Percentiles rank a stretch among this genome's conserved stretches.
Conservation (phyloP, 2,113 vertebrate genomes). For the Muntiacus muntjak region DNA sequence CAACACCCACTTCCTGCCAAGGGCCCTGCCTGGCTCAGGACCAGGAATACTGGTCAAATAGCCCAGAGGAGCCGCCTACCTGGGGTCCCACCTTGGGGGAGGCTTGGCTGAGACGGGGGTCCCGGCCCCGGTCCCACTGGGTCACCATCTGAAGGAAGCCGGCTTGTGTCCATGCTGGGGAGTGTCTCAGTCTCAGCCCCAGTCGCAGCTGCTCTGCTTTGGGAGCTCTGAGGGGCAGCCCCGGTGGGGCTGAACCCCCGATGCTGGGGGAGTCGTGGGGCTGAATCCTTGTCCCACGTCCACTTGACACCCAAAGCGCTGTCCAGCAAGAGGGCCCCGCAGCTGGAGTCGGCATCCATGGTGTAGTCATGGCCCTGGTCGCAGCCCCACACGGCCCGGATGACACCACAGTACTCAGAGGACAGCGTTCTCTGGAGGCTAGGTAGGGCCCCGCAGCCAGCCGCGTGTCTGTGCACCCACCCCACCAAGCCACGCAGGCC, state of each 20-base stretch:
- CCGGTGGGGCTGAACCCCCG: not conserved
- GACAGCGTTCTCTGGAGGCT: conserved; percentile 87
- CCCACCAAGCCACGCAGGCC: conserved; percentile 89
- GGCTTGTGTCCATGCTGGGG: conserved; percentile 28
- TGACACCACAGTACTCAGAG: conserved; percentile 87
- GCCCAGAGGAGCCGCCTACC: conserved; percentile 71
- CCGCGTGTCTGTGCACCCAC: conserved; percentile 90
- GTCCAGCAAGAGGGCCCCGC: conserved; percentile 68
- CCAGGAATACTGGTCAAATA: not conserved
- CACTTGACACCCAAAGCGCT: conserved; percentile 53
- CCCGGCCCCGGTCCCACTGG: conserved; percentile 36
- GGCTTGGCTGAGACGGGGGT: conserved; percentile 7
- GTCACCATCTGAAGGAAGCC: not conserved
- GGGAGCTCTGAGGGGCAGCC: conserved; percentile 56
- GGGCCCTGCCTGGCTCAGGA: not conserved
- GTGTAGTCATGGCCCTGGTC: conserved; percentile 87
- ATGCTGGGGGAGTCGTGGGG: conserved; percentile 56
- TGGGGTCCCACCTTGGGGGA: conserved; percentile 52
- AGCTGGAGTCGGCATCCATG: conserved; percentile 85
- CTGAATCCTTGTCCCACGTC: conserved; percentile 65
- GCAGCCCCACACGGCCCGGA: conserved; percentile 90
- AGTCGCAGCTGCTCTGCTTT: not conserved
- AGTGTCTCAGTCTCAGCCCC: rapidly evolving
- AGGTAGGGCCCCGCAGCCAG: conserved; percentile 84
- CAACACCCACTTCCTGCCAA: not conserved